phyloP scores from a whole-genome alignment of 2,888 invertebrate genomes.

The Autographa gamma region DNA sequence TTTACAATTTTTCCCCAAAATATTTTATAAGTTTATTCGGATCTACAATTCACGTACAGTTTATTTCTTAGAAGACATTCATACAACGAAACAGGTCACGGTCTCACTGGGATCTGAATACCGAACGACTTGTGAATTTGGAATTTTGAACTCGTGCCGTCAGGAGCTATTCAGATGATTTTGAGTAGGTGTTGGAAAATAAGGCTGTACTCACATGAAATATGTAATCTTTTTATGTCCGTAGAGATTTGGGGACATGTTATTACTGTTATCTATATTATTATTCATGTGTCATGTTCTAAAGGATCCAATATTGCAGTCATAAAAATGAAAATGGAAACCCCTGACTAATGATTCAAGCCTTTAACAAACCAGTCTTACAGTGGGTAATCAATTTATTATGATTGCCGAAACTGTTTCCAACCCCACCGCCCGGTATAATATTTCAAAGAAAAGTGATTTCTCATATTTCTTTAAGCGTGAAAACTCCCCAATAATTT shows the following conservation, averaged over 20 bases:
- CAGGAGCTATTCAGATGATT: constrained; percentile 1
- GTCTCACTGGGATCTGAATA: constrained; percentile 29
- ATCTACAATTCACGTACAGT: constrained; percentile 14
- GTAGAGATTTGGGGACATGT: background rate
- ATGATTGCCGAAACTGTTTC: constrained; percentile 1
- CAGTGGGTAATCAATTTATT: background rate
- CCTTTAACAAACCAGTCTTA: background rate
- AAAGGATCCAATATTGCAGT: no score
- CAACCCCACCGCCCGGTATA: background rate
- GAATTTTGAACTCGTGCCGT: constrained; percentile 11
- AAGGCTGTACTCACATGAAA: background rate
- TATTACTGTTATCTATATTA: background rate
- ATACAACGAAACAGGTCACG: constrained; percentile 21
- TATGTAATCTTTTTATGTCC: background rate
- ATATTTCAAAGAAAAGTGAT: constrained; percentile 41
- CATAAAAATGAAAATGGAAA: no score
- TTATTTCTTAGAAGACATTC: constrained; percentile 27
- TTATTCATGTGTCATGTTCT: background rate
- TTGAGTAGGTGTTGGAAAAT: background rate
- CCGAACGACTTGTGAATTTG: constrained; percentile 40
- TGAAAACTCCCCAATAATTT: constrained; percentile 50
- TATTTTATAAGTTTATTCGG: constrained; percentile 30
- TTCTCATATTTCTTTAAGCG: constrained; percentile 44
- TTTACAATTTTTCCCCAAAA: constrained; percentile 9
- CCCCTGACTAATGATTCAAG: no score